Evolutionary conservation across 2,888 invertebrate genomes (phyloP).

Genomic region (Opisthograptis luteolata): DNA sequence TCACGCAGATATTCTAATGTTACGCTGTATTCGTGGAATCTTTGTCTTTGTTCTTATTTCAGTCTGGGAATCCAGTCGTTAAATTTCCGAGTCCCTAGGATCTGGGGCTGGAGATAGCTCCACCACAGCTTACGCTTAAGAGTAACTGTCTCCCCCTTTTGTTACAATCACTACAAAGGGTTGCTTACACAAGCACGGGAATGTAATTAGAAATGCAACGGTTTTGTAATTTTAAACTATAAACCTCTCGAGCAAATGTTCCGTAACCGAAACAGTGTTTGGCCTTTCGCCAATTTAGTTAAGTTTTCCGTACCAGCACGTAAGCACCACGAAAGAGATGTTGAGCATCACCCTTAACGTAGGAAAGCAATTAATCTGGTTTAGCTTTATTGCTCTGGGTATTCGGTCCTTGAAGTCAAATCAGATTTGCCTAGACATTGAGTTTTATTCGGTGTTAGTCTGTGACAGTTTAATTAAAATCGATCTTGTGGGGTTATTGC

Average conservation of each 20-base stretch:
- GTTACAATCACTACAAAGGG: slow-evolving; percentile 22
- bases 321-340: slow-evolving; percentile 18
- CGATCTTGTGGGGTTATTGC: slow-evolving; percentile 20
- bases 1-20: background rate
- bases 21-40: background rate
- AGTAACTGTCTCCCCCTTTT: slow-evolving; percentile 15
- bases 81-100: background rate
- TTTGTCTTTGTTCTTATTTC: slow-evolving; percentile 17
- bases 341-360: slow-evolving; percentile 4
- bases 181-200: slow-evolving; percentile 33
- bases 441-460: slow-evolving; percentile 19
- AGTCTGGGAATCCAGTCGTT: slow-evolving; percentile 1
- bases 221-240: slow-evolving; percentile 37
- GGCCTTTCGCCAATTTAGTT: slow-evolving; percentile 41
- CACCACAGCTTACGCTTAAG: slow-evolving; percentile 4
- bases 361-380: slow-evolving; percentile 30
- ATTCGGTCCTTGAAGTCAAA: slow-evolving; percentile 29
- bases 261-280: slow-evolving; percentile 33
- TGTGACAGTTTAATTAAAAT: slow-evolving; percentile 32
- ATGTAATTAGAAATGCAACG: slow-evolving; percentile 47
- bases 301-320: slow-evolving; percentile 12
- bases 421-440: slow-evolving; percentile 28
- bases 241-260: slow-evolving; percentile 32
- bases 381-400: slow-evolving; percentile 25
- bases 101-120: background rate